Conservation (phyloP, 2,888 invertebrate species). For the Cylloceria caligata region DNA sequence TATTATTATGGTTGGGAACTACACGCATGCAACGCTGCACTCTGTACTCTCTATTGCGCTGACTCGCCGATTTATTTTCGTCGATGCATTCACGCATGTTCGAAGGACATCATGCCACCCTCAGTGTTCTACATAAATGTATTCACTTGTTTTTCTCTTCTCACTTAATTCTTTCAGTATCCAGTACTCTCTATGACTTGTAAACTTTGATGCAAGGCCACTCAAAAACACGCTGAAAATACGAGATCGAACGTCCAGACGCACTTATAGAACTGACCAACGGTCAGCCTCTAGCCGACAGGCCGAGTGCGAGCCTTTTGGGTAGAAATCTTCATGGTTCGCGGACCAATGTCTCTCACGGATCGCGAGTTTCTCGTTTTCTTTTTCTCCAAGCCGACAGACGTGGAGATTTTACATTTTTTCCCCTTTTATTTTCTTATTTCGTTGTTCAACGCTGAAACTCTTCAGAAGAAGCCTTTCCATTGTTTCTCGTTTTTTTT, state of each 20-base stretch:
- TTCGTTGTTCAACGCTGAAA: conserved; percentile 28
- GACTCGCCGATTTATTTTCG: conserved; percentile 73
- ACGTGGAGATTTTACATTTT: conserved; percentile 47
- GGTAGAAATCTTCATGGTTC: conserved; percentile 63
- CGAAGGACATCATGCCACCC: conserved; percentile 66
- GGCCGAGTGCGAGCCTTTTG: conserved; percentile 58
- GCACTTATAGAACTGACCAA: conserved; percentile 45
- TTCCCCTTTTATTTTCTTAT: conserved; percentile 20
- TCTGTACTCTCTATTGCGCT: conserved; percentile 5
- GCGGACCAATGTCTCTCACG: conserved; percentile 42
- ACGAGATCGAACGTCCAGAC: conserved; percentile 22
- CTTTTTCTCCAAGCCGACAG: conserved; percentile 66
- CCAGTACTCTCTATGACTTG: conserved; percentile 67
- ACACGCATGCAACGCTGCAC: conserved; percentile 22
- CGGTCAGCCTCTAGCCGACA: conserved; percentile 54
- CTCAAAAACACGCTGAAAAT: conserved; percentile 25
- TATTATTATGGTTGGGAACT: conserved; percentile 25
- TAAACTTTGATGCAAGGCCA: conserved; percentile 64
- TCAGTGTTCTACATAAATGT: conserved; percentile 17
- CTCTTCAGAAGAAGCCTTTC: conserved; percentile 33
- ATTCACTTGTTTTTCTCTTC: background rate
- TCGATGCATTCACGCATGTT: conserved; percentile 66
- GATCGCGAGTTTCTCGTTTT: conserved; percentile 37
- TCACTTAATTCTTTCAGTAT: conserved; percentile 49
- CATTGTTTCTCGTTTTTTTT: conserved; percentile 6